Percentiles rank a stretch among this genome's conserved stretches.
phyloP scores from a whole-genome alignment of 2,888 invertebrate genomes.

The Metacarcinus magister region DNA sequence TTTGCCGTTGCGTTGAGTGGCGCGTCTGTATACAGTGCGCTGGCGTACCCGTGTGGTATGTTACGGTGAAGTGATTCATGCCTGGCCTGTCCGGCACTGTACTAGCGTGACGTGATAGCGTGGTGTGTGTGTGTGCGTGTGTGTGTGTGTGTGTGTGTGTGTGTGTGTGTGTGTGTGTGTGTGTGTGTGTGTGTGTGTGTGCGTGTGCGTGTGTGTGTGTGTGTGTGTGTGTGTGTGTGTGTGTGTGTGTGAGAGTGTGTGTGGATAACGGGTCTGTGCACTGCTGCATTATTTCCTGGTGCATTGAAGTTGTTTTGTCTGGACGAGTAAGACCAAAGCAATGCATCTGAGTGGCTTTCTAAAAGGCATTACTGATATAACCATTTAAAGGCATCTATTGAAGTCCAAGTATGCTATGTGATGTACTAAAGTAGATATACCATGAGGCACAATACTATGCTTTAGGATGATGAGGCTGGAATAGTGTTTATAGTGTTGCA shows the following conservation, averaged over 20 bases:
- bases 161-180: no score
- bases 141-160: not conserved
- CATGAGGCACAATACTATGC: not conserved
- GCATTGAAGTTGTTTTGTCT: not conserved
- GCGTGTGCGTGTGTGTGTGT: slow-evolving; percentile 21
- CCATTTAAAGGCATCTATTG: not conserved
- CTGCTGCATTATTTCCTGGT: not conserved
- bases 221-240: slow-evolving; percentile 30
- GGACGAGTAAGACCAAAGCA: not conserved
- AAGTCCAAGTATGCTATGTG: not conserved
- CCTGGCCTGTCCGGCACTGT: slow-evolving; percentile 5
- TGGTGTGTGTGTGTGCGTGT: slow-evolving; percentile 32
- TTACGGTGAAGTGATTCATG: slow-evolving; percentile 40
- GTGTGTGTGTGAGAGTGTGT: no score
- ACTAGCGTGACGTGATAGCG: not conserved
- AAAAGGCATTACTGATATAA: not conserved
- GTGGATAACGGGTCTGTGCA: not conserved
- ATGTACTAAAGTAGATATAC: not conserved
- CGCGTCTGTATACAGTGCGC: not conserved
- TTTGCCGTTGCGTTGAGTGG: not conserved
- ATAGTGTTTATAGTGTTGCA: not conserved
- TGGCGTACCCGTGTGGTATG: slow-evolving; percentile 7
- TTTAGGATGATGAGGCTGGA: not conserved
- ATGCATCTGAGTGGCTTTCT: not conserved
- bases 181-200: slow-evolving; percentile 9